Evolutionary conservation across 2,113 vertebrate genomes (phyloP), one percentile per base, ranked within the genome.

Genomic region (Scolopax mira): DNA sequence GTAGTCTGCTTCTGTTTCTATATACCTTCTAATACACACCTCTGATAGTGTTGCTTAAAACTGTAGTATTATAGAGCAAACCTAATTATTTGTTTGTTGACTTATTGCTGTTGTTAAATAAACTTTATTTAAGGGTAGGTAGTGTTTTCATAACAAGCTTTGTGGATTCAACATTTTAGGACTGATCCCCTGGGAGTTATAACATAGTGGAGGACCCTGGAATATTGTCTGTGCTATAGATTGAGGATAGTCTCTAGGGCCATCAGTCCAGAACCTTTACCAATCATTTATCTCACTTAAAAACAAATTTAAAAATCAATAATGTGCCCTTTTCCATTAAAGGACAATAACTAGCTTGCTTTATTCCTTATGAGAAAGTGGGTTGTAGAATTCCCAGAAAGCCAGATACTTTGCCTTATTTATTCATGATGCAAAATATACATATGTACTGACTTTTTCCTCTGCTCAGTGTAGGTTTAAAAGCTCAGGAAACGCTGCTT

Each of bases 251-350:
- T 89, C 60, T 89, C 77, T 75, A 70, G 67, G 52, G 82, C 52
- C 55, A 60, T 89, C 64, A 69, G 78, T 94, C 60, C 80, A 87
- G 71, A 88, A 95, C 80, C 67, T 97, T 81, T 88, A 85, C 75
- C 58, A 79, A 54, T 82, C 80, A 58, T 61, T 96, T 78, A 88
- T 49, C 48, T 96, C 44, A 64, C 70, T 95, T 95, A 44, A 91
- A 90, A 91, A 90, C 41, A 85, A 89, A 70, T 88, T 10, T 73
- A 66, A 95, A 96, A 91, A 96, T 96, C 91, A 91, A 70, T 96
- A 95, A 54, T 31, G 8, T 79, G 13, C 10, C 16, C 5, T 70
- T 65, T 89, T 90, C 67, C 49, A 66, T 83, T 95, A 83, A 90
- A 94, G 44, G 37, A 62, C 67, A 69, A 7, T 58, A 61, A 62